Conservation (phyloP, 2,113 vertebrate species). For the Ailurus styani region DNA sequence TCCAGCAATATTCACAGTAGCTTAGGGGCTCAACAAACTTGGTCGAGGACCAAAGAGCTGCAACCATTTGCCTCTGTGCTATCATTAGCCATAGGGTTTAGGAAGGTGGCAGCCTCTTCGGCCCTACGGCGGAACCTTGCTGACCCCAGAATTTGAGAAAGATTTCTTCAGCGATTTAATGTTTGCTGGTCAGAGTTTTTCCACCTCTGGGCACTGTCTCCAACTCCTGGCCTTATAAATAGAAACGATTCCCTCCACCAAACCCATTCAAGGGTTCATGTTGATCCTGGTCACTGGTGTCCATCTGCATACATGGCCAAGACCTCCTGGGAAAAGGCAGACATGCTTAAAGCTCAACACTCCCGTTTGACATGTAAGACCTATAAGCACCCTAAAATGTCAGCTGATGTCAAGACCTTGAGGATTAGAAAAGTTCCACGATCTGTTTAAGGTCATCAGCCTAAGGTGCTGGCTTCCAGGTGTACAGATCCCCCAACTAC, state of each 20-base stretch:
- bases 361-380: not conserved
- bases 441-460: not conserved
- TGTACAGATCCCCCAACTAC: not conserved
- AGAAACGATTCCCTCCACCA: not conserved
- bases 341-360: not conserved
- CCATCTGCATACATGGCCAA: not conserved
- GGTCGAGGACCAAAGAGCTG: not conserved
- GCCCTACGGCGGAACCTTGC: not conserved
- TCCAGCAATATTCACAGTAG: conserved; percentile 35
- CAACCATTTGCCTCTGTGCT: conserved; percentile 9
- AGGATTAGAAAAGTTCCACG: not conserved
- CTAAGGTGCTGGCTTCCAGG: not conserved
- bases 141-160: not conserved
- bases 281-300: not conserved
- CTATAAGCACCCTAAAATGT: not conserved
- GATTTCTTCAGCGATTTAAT: not conserved
- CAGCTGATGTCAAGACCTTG: not conserved
- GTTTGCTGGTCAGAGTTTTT: not conserved
- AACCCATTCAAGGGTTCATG: not conserved
- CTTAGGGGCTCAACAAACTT: conserved; percentile 69
- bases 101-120: not conserved
- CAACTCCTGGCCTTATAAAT: not conserved
- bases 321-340: not conserved
- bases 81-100: not conserved
- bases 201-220: not conserved